Base-by-base conservation (phyloP, 2,797 vertebrate species). In the Pseudomugil tenellus region DNA sequence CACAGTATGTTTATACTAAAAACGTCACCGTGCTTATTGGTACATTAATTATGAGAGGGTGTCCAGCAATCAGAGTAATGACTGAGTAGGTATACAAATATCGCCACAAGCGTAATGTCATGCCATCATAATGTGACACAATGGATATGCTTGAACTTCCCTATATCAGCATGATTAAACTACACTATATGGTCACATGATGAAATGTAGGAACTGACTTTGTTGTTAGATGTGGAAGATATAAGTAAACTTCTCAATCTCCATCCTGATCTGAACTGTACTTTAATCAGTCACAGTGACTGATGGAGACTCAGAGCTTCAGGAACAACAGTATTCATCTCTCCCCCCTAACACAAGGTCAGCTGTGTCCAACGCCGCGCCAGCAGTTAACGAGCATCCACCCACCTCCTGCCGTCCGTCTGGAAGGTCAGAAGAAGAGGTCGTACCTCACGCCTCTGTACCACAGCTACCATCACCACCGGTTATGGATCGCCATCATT, bases 401-500 rank as follows among this genome's bases (percentile, higher is more conserved):
- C 66, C 71, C 57, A 1, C 76, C 63, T 71, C 75, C 82, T 56
- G 0, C 73, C 59, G 19, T 55, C 81, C 10, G 13, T 51, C 71
- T 55, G 72, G 80, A 87, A 83, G 85, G 82, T 84, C 80, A 57
- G 64, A 63, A 3, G 53, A 54, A 34, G 3, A 17, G 52, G 41
- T 31, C 32, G 14, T 53, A 56, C 11, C 72, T 68, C 70, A 46
- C 16, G 49, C 67, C 53, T 73, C 63, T 19, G 63, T 54, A 64
- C 77, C 77, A 79, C 69, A 26, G 1, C n/a, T 53, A 17, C 0
- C 6, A 58, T 65, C 67, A 34, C 58, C 0, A 58, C 72, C 14
- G 21, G 72, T 85, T 74, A 79, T 68, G 52, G 76, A 85, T 78
- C 63, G 64, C 41, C 68, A 49, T 85, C 71, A 80, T 83, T 68